Base-by-base conservation (phyloP, 2,113 vertebrate species). In the Sturnus vulgaris region DNA sequence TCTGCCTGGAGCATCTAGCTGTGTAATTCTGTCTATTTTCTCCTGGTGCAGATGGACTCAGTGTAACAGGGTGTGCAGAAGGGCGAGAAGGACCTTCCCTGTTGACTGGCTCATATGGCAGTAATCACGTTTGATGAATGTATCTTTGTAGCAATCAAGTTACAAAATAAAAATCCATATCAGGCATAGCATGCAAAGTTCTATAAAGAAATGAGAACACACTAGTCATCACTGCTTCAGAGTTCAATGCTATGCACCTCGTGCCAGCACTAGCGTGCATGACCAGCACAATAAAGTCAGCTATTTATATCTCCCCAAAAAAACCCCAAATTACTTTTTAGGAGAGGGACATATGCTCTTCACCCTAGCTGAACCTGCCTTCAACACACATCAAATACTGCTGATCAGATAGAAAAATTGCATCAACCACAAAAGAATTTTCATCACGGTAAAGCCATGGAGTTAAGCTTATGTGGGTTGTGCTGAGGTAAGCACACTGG, bases 281-380 rank as follows among this genome's bases (percentile, higher is more conserved):
- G 83, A 77, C 88, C 83, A 93, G n/a, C 72, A 84, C 91, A 93
- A 86, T 60, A 25, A 88, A 88, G 70, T 53, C 64, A 91, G 69
- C 88, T 93, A 89, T 93, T 94, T 93, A 37, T 84, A 93, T 75
- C 72, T 75, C 27, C 9, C 0, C 3, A 0, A 0, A 61, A 90
- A 86, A 6, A 30, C 1, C 5, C 49, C 35, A 94, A 72, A 80
- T 77, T 44, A 77, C 68, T 83, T 93, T 83, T 66, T 55, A 88
- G 80, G 56, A 88, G 35, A 81, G 22, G 1, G 0, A 86, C 60
- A 76, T 46, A 52, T 11, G 44, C 69, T 92, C n/a, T 78, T 96
- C 86, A 93, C 83, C 88, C 69, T 40, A 93, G 72, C 35, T 94
- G 83, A 96, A 91, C 94, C 55, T 84, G 88, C n/a, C 70, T 82